Percentiles rank a stretch among this genome's conserved stretches.
These are phyloP conservation scores for Echiichthys vipera DNA, from an alignment of 2,797 vertebrate genomes.

Conservation along the genomic window DNA sequence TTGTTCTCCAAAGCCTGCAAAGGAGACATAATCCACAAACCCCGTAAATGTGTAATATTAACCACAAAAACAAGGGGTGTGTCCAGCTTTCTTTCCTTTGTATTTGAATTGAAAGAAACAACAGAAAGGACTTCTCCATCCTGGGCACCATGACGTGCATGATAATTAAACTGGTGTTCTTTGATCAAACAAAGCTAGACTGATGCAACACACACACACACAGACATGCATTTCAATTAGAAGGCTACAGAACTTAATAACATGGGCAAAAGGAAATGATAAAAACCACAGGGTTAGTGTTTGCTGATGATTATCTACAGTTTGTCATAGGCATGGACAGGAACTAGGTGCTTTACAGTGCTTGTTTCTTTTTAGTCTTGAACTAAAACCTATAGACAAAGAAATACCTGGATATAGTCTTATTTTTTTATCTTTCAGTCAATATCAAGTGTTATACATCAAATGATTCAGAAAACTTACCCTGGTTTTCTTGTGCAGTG, in stretches of 20 bases:
- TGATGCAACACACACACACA: constrained; percentile 15
- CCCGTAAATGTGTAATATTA: background rate
- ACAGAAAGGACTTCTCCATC: constrained; percentile 6
- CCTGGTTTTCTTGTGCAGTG: no score
- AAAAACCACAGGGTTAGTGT: constrained; percentile 2
- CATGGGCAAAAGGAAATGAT: constrained; percentile 11
- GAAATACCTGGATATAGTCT: no score
- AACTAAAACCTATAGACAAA: no score
- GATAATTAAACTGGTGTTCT: constrained; percentile 48
- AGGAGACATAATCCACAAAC: constrained; percentile 6
- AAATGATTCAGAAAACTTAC: no score
- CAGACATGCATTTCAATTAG: constrained; percentile 21
- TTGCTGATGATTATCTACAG: constrained; percentile 3
- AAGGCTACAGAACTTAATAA: constrained; percentile 18
- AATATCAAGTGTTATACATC: no score
- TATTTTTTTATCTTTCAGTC: no score
- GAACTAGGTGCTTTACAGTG: background rate
- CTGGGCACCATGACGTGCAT: constrained; percentile 4
- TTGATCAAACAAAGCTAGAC: constrained; percentile 34
- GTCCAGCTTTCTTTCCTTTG: constrained; percentile 4
- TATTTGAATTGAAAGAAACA: constrained; percentile 33
- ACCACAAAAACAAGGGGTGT: constrained; percentile 9
- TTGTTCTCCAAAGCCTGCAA: constrained; percentile 21
- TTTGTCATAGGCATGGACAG: background rate
- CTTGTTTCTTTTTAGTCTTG: background rate